Evolutionary conservation across 2,888 invertebrate genomes (phyloP).

Genomic region (Chromoteleia sp.): DNA sequence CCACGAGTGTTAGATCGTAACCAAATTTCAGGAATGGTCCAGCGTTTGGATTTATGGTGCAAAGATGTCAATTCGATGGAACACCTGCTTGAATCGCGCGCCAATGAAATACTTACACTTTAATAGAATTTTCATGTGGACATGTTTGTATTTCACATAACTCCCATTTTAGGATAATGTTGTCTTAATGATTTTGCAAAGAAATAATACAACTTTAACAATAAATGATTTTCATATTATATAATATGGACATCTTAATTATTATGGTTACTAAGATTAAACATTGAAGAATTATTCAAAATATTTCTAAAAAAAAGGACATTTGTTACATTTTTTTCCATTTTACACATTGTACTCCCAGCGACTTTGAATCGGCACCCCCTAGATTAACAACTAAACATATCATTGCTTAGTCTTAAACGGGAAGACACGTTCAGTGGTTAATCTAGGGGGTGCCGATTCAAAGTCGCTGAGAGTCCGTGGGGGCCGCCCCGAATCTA

Average conservation of each 20-base stretch:
- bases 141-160: background rate
- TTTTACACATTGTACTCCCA: no score
- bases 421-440: no score
- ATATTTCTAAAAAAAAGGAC: no score
- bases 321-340: no score
- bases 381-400: no score
- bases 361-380: no score
- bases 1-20: slow-evolving; percentile 90
- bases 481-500: no score
- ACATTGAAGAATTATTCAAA: no score
- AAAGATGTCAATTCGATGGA: slow-evolving; percentile 91
- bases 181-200: slow-evolving; percentile 42
- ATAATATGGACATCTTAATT: slow-evolving; percentile 12
- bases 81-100: slow-evolving; percentile 89
- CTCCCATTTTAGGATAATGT: slow-evolving; percentile 16
- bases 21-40: slow-evolving; percentile 90
- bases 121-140: slow-evolving; percentile 80
- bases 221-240: slow-evolving; percentile 61
- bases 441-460: no score
- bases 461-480: no score
- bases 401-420: no score
- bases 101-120: slow-evolving; percentile 91
- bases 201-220: slow-evolving; percentile 36
- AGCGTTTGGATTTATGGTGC: slow-evolving; percentile 90
- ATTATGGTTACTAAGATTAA: background rate